Evolutionary conservation across 2,113 vertebrate genomes (phyloP).

Genomic region (Kryptolebias marmoratus): DNA sequence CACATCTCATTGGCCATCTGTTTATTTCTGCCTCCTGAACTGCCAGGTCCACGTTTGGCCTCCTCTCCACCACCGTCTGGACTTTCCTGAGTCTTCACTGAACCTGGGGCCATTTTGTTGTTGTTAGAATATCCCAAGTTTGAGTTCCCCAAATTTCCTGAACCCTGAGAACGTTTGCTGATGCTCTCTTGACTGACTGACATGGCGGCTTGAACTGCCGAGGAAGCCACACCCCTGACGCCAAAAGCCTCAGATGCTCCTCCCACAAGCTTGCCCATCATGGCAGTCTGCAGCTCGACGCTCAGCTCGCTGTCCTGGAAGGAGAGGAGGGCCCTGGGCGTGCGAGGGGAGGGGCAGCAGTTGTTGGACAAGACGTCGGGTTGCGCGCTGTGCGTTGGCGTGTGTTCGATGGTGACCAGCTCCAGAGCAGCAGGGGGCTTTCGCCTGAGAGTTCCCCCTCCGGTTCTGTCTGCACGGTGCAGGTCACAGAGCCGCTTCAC

Average conservation of each 20-base stretch:
- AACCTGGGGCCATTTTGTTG: slow-evolving; percentile 48
- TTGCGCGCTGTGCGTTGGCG: slow-evolving; percentile 12
- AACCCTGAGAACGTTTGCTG: slow-evolving; percentile 86
- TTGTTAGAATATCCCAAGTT: slow-evolving; percentile 76
- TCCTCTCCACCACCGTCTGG: slow-evolving; percentile 64
- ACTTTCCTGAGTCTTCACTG: slow-evolving; percentile 76
- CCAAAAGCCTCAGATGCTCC: slow-evolving; percentile 57
- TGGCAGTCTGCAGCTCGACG: slow-evolving; percentile 88
- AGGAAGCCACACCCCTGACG: slow-evolving; percentile 74
- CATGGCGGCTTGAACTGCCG: slow-evolving; percentile 74
- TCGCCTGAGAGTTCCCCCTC: slow-evolving; percentile 75
- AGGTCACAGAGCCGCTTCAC: slow-evolving; percentile 93
- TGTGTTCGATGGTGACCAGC: slow-evolving; percentile 87
- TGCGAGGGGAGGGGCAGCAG: slow-evolving; percentile 76
- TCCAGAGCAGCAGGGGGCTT: slow-evolving; percentile 81
- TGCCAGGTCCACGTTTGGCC: slow-evolving; percentile 22
- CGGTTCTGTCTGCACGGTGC: slow-evolving; percentile 80
- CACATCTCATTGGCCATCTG: slow-evolving; percentile 44
- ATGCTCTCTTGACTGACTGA: slow-evolving; percentile 94
- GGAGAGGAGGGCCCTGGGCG: slow-evolving; percentile 84
- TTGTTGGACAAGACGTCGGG: slow-evolving; percentile 8
- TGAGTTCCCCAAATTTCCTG: slow-evolving; percentile 67
- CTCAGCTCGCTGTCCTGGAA: slow-evolving; percentile 94
- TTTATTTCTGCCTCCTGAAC: slow-evolving; percentile 31
- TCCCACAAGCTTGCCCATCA: slow-evolving; percentile 70